Percentiles rank a stretch among this genome's conserved stretches.
Conservation (phyloP, 2,888 invertebrate species). For the Netelia fuscicornis region DNA sequence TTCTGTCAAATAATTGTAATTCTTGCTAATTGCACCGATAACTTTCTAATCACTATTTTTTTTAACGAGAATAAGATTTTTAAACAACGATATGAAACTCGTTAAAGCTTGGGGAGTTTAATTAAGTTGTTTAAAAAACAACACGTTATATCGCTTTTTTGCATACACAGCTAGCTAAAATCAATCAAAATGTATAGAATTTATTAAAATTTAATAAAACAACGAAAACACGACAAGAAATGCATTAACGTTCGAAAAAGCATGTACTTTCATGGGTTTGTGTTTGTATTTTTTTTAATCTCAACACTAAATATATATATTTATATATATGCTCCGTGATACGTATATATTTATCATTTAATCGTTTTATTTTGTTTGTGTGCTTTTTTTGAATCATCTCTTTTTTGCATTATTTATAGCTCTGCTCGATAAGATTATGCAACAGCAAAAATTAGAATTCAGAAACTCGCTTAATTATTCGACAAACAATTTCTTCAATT, state of each 20-base stretch:
- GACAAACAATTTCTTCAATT: background rate
- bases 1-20: slow-evolving; percentile 40
- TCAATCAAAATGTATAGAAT: slow-evolving; percentile 23
- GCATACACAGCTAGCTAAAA: slow-evolving; percentile 48
- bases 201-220: slow-evolving; percentile 5
- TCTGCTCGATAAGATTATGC: slow-evolving; percentile 74
- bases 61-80: background rate
- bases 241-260: slow-evolving; percentile 76
- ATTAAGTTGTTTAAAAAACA: background rate
- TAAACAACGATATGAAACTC: slow-evolving; percentile 7
- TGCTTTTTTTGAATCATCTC: slow-evolving; percentile 46
- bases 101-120: slow-evolving; percentile 17
- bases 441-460: slow-evolving; percentile 78
- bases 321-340: slow-evolving; percentile 70
- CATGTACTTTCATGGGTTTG: slow-evolving; percentile 85
- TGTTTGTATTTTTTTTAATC: slow-evolving; percentile 80
- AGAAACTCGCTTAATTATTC: slow-evolving; percentile 10
- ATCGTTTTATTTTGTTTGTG: slow-evolving; percentile 70
- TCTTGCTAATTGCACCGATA: slow-evolving; percentile 45
- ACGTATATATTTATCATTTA: slow-evolving; percentile 73
- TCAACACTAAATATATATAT: slow-evolving; percentile 81
- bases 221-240: slow-evolving; percentile 19
- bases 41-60: background rate
- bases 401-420: slow-evolving; percentile 66
- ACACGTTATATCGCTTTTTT: background rate